Base-by-base conservation (phyloP, 2,113 vertebrate genomes). In the Rhinoderma darwinii region DNA sequence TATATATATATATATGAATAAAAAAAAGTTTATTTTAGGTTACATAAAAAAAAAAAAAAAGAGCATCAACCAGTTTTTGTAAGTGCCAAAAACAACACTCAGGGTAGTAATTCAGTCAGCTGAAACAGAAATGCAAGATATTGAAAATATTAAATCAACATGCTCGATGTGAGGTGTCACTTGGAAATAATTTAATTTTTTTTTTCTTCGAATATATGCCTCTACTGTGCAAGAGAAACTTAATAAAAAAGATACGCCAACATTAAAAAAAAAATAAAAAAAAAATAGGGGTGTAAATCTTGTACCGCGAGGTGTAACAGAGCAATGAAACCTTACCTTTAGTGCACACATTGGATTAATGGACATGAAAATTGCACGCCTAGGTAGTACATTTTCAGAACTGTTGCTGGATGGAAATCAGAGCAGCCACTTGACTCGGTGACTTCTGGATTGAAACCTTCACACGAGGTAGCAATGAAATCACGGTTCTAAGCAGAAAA, bases 121-220 rank as follows among this genome's bases (percentile, higher is more conserved):
- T 74, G 85, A 86, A 86, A 86, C 27, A 86, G 85, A 86, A 81
- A 86, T 35, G 77, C 85, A 73, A 86, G 85, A 86, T 86, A 86
- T 86, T 86, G 85, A 86, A 86, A 86, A 86, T 86, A 86, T 86
- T 86, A 86, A 86, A 86, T 86, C 85, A 86, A 86, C 85, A 86
- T 86, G 77, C 77, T 81, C 77, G 39, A 86, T 43, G 85, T 20
- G 76, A 86, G 77, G 85, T 86, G 85, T 86, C 85, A 86, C 85
- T 86, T 86, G 47, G 85, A 73, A 82, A 82, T 87, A 82, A 87
- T 82, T 87, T 87, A 50, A 87, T 17, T 59, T 56, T 73, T 85
- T 76, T 63, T 70, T 54, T 72, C 61, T 43, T 73, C 4, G 66
- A 72, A 39, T 72, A 72, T 73, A 79, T 61, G 47, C 59, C 77